Conservation (phyloP, 2,797 vertebrate genomes). For the Neomorphus geoffroyi region DNA sequence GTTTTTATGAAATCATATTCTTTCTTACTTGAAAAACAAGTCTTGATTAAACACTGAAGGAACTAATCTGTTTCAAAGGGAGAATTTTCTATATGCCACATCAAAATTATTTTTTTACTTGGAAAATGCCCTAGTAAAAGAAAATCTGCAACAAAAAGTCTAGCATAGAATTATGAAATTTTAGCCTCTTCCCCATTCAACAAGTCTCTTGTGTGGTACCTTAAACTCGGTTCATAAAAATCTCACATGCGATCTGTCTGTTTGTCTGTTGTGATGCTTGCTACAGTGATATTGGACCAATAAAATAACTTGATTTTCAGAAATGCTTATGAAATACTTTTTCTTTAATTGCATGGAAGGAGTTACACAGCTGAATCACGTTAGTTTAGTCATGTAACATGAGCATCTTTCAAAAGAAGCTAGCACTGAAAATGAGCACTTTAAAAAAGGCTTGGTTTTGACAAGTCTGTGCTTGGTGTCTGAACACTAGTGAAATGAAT, state of each 20-base stretch:
- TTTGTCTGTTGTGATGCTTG: neutral
- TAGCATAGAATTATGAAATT: neutral
- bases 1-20: slow-evolving; percentile 24
- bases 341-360: neutral
- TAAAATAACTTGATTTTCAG: neutral
- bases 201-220: neutral
- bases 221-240: neutral
- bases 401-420: neutral
- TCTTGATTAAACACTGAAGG: neutral
- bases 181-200: neutral
- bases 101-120: neutral
- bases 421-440: neutral
- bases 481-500: neutral
- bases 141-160: neutral
- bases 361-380: neutral
- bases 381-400: neutral
- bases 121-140: neutral
- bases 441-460: neutral
- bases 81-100: slow-evolving; percentile 2
- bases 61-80: slow-evolving; percentile 11
- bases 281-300: neutral
- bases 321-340: neutral
- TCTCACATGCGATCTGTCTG: neutral
- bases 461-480: slow-evolving; percentile 7
- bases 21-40: slow-evolving; percentile 15